These are phyloP conservation scores for Agrochola lota DNA, from an alignment of 2,888 invertebrate species.

Conservation along the genomic window DNA sequence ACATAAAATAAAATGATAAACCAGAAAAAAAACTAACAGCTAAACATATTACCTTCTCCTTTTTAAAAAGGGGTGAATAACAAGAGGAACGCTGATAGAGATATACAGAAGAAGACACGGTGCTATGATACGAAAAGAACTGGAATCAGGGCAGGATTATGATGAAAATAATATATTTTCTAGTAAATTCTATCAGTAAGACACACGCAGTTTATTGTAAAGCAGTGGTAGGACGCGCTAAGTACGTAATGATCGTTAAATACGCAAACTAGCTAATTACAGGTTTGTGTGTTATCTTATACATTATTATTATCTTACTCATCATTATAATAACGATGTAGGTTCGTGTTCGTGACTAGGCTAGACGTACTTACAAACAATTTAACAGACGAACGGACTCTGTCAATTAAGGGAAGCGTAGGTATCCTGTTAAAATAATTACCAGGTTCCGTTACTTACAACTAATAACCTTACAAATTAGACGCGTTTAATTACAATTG, in stretches of 20 bases:
- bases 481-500: neutral
- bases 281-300: neutral
- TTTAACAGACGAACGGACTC: conserved; percentile 35
- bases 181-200: neutral
- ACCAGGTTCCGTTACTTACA: conserved; percentile 43
- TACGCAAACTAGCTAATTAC: neutral
- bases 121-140: neutral
- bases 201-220: neutral
- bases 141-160: neutral
- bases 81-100: neutral
- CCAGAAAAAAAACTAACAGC: no score
- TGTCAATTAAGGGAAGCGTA: conserved; percentile 44
- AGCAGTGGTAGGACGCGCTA: neutral
- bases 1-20: neutral
- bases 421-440: conserved; percentile 56
- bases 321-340: conserved; percentile 1
- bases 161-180: neutral
- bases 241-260: neutral
- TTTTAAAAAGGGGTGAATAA: neutral
- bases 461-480: conserved; percentile 14
- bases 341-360: neutral
- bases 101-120: neutral
- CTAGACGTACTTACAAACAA: conserved; percentile 8
- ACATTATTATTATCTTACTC: neutral
- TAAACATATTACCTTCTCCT: no score